Conservation (phyloP, 2,797 vertebrate species). For the Echiichthys vipera region DNA sequence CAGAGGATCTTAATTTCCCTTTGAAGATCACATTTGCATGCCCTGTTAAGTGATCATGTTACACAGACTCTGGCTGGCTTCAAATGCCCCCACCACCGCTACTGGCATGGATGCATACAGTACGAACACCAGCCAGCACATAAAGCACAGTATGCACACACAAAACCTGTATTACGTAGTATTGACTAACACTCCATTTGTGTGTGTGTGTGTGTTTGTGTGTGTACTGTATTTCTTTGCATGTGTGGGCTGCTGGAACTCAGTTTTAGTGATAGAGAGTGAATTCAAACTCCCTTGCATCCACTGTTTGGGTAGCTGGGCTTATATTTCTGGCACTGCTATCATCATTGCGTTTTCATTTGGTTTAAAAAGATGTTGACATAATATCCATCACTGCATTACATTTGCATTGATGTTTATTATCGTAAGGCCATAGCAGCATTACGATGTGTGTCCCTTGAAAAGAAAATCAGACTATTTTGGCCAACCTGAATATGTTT, state of each 20-base stretch:
- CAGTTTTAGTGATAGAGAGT: slow-evolving; percentile 47
- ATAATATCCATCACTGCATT: slow-evolving; percentile 41
- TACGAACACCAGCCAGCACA: slow-evolving; percentile 31
- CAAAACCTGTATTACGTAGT: too few species aligned
- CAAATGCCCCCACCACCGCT: slow-evolving; percentile 64
- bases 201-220: slow-evolving; percentile 26
- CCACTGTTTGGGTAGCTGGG: slow-evolving; percentile 54
- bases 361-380: slow-evolving; percentile 42
- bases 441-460: slow-evolving; percentile 3
- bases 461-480: slow-evolving; percentile 19
- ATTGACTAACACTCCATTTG: too few species aligned
- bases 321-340: slow-evolving; percentile 46
- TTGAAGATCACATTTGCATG: slow-evolving; percentile 54
- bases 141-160: slow-evolving; percentile 7
- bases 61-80: slow-evolving; percentile 60
- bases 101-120: slow-evolving; percentile 34
- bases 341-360: slow-evolving; percentile 50
- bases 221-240: slow-evolving; percentile 48
- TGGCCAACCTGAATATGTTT: slow-evolving; percentile 17
- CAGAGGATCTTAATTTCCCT: slow-evolving; percentile 32
- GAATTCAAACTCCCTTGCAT: slow-evolving; percentile 60
- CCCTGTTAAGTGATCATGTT: slow-evolving; percentile 60
- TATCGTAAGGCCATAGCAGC: slow-evolving; percentile 10
- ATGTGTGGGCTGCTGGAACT: slow-evolving; percentile 67
- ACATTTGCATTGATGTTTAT: slow-evolving; percentile 41